A percentile compares a stretch with the other conserved stretches of the same genome.
Conservation (phyloP, 2,797 vertebrate genomes). For the Adelosebastes latens region DNA sequence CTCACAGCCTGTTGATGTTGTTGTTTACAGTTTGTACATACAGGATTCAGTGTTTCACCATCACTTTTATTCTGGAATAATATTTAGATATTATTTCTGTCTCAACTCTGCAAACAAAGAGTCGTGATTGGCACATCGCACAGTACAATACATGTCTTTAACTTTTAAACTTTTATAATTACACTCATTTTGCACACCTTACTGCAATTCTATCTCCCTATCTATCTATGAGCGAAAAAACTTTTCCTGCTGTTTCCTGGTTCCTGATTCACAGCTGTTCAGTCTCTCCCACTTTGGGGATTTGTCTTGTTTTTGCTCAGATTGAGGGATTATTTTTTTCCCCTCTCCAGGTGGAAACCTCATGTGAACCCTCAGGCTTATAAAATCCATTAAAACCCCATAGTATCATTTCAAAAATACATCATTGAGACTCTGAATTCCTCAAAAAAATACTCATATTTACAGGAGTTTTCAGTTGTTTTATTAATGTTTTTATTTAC, state of each 20-base stretch:
- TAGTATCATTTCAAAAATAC: not conserved
- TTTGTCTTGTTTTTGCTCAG: not conserved
- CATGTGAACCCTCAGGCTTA: not conserved
- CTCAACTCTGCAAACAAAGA: not conserved
- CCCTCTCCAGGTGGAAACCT: not conserved
- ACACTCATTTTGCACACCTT: not conserved
- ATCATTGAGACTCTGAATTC: not conserved
- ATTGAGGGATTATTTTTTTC: not conserved
- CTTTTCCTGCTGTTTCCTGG: not conserved
- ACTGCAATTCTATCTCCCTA: not conserved
- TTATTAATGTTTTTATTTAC: not conserved
- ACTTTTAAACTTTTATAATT: not conserved
- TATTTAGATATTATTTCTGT: too few relatives aligned
- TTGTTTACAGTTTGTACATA: not conserved
- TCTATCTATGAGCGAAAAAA: not conserved
- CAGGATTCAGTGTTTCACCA: not conserved
- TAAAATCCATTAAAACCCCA: not conserved
- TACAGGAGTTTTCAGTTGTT: not conserved
- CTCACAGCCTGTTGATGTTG: not conserved
- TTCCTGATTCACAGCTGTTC: not conserved
- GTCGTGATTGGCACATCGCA: not conserved
- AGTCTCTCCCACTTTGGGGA: not conserved
- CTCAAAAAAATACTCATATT: not conserved
- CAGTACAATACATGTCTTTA: not conserved
- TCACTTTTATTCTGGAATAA: not conserved